Evolutionary conservation across 2,888 invertebrate species (phyloP), one percentile per base, ranked within the genome.

Genomic region (Cryptops parisi): DNA sequence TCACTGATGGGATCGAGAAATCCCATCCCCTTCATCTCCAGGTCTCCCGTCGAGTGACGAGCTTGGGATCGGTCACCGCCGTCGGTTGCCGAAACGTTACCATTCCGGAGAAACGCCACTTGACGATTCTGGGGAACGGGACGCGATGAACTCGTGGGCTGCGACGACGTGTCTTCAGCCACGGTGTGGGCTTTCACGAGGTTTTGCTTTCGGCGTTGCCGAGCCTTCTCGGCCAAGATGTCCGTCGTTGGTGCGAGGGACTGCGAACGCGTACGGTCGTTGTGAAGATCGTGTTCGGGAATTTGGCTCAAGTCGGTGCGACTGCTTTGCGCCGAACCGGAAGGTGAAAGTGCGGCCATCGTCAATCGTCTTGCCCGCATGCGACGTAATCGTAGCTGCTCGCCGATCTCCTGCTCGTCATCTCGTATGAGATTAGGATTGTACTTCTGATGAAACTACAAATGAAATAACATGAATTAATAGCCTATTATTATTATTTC

Each of bases 381-480:
- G n/a, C 60, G 58, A 15, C 64, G 60, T 12, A 58, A 54, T 24
- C 60, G 59, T 12, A 64, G 56, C 44, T 63, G 63, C 2, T 58
- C 57, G 2, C 52, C 52, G 45, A 64, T 44, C 41, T 63, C 63
- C 52, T 62, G 61, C 17, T 63, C 60, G 43, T 61, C 61, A 38
- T 62, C 63, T 23, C 58, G 58, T 22, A 63, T 60, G 45, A 64
- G 56, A 50, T 63, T 63, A 15, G 60, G 64, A 47, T 63, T 64
- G 57, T 63, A 64, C 51, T 62, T 62, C 24, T 60, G 58, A 48
- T 63, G 63, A 21, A 59, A 58, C 63, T 63, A 49, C 17, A 58
- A 56, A 9, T 4, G 45, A 21, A 51, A 4, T 15, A 27, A 27
- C 21, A 51, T 17, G 12, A 54, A 54, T 40, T 26, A 54, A 27